Percentiles rank a stretch among this genome's conserved stretches.
phyloP scores from a whole-genome alignment of 1,140 invertebrate genomes.

The Drosophila burlai region DNA sequence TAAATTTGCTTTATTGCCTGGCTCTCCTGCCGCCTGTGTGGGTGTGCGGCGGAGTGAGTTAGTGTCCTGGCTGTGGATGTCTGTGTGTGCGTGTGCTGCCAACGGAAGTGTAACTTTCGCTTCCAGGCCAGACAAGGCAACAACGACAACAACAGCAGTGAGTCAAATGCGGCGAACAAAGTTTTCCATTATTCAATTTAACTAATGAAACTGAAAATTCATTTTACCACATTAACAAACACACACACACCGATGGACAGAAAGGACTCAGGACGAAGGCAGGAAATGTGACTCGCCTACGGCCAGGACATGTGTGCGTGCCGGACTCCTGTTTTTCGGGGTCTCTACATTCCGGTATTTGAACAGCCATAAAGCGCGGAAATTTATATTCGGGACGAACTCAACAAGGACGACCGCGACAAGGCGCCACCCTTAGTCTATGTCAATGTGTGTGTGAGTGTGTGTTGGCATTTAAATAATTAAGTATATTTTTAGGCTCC shows the following conservation, averaged over 20 bases:
- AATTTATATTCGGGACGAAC: conserved; percentile 67
- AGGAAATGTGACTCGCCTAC: conserved; percentile 62
- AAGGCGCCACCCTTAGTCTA: conserved; percentile 29
- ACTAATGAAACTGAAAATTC: conserved; percentile 85
- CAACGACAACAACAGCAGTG: conserved; percentile 32
- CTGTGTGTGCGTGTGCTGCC: conserved; percentile 39
- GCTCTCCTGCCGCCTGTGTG: conserved; percentile 41
- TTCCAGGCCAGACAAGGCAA: conserved; percentile 65
- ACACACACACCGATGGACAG: conserved; percentile 34
- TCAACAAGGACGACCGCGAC: conserved; percentile 35
- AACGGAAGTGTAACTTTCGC: conserved; percentile 79
- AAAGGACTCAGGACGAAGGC: conserved; percentile 38
- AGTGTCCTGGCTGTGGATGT: conserved; percentile 12
- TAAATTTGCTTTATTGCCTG: conserved; percentile 85
- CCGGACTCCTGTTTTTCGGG: conserved; percentile 34
- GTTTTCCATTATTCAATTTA: conserved; percentile 85
- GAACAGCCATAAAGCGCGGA: conserved; percentile 70
- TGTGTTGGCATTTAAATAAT: conserved; percentile 71
- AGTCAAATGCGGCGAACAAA: conserved; percentile 75
- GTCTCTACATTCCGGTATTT: conserved; percentile 26
- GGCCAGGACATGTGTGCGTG: conserved; percentile 76
- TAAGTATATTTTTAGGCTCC: conserved; percentile 70
- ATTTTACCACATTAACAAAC: conserved; percentile 84
- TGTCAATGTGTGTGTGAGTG: neutral
- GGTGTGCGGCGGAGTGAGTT: conserved; percentile 16